Base-by-base conservation (phyloP, 2,113 vertebrate genomes). In the Circaetus cinerascens region DNA sequence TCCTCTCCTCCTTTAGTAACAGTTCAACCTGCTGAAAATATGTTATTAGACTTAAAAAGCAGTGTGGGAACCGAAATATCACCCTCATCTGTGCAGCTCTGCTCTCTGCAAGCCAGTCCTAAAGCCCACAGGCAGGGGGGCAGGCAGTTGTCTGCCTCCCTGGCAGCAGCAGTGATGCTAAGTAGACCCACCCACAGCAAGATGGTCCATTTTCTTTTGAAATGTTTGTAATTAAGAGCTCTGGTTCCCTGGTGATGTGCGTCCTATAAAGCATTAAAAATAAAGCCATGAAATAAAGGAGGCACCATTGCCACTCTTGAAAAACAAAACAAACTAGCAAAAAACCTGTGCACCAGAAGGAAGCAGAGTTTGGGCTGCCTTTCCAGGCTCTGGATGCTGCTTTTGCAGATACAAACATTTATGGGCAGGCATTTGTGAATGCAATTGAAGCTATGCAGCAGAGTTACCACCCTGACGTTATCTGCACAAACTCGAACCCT, bases 371-470 rank as follows among this genome's bases (percentile, higher is more conserved):
- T 64, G 55, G 32, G 26, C 9, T 69, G 55, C 48, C 8, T 51
- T 84, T 68, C 73, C 85, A 40, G 84, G 59, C 36, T 38, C 11
- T 12, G 19, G 34, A 7, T 2, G 8, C 36, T 72, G 11, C 51
- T 95, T 74, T 30, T 88, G 73, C 34, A 62, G 68, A 10, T n/a
- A 8, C 20, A 43, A 43, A 73, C 7, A 10, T 29, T 55, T n/a
- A 15, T 22, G 45, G 50, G 5, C 36, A 15, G 3, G 36, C 15
- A 10, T 80, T 64, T 68, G 60, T 23, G 51, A 48, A 43, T 2
- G 9, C 56, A 57, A 0, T 2, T 27, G 50, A 67, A 38, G 50
- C 50, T 1, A 0, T 17, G 36, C 29, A 56, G 43, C 3, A 0
- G 29, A 38, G 45, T 19, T 57, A 45, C 32, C 55, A 40, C 43